Evolutionary conservation across 2,113 vertebrate genomes (phyloP), one percentile per base, ranked within the genome.

Genomic region (Prinia subflava): DNA sequence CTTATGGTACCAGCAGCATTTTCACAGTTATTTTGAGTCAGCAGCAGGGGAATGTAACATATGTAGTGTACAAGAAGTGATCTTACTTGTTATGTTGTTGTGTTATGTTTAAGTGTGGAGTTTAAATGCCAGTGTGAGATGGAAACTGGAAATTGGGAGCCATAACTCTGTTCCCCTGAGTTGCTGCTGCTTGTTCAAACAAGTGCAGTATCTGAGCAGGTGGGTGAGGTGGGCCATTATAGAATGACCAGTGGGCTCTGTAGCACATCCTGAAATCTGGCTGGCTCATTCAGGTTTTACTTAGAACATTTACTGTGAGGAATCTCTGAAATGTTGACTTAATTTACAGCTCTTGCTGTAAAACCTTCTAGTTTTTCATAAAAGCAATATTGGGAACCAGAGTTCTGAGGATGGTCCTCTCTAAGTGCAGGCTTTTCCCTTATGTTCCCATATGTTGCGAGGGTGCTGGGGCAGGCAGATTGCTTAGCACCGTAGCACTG

Each of bases 201-300:
- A 7, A 0, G 0, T 50, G 25, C 4, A 13, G 1, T 0, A 2
- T 18, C 35, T 52, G 57, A 80, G 53, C 57, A 35, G 39, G 2
- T 16, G 41, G 35, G 9, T 37, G 44, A 60, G 55, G 8, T 9
- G 27, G 24, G 41, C 30, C 8, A 0, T 15, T 71, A 3, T 13
- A 12, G 33, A 19, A 27, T 22, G 59, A 47, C 23, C 24, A 11
- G 7, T 4, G 11, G 41, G 31, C n/a, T 47, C 63, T 1, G 0
- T 15, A 49, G 49, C 15, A 3, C 17, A 7, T 59, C 44, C 65
- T 41, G 21, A 33, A 47, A 59, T 28, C 35, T 41, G 11, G 9
- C 41, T 35, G 67, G 27, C 41, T 86, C 11, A 2, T 28, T 44
- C 19, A 27, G 4, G 6, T 22, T 65, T 77, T 6, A 19, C 25